phyloP scores from a whole-genome alignment of 2,113 vertebrate species.

The Chaetops frenatus region DNA sequence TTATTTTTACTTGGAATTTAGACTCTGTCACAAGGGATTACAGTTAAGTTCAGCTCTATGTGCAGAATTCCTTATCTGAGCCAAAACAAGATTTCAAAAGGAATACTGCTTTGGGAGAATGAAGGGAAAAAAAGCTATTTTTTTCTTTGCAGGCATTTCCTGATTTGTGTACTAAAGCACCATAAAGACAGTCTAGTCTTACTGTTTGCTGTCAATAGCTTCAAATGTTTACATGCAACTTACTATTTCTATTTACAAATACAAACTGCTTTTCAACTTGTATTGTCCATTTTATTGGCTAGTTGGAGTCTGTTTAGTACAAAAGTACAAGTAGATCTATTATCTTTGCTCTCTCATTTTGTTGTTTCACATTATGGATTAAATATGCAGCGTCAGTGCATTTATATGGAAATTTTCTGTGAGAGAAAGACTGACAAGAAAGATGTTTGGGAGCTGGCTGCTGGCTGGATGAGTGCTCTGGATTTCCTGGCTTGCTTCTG shows the following conservation, averaged over 20 bases:
- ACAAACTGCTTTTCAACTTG: not conserved
- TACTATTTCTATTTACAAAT: not conserved
- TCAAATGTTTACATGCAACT: not conserved
- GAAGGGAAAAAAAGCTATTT: not conserved
- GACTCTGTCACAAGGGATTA: not conserved
- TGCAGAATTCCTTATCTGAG: not conserved
- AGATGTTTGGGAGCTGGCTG: not conserved
- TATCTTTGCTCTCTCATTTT: not conserved
- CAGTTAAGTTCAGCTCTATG: not conserved
- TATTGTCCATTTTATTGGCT: not conserved
- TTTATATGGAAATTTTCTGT: not conserved
- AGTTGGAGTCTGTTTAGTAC: not conserved
- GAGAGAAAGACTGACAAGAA: not conserved
- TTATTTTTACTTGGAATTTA: not conserved
- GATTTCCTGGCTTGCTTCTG: not conserved
- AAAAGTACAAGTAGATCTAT: not conserved
- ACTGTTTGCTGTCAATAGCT: not conserved
- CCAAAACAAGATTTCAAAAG: slow-evolving; percentile 27
- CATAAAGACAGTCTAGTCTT: not conserved
- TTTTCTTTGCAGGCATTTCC: not conserved
- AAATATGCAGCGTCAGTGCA: not conserved
- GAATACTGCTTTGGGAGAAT: not conserved
- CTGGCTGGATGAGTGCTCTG: not conserved
- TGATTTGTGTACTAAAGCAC: not conserved
- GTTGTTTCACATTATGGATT: not conserved